Percentiles rank a stretch among this genome's conserved stretches.
These are phyloP conservation scores for Frankliniella intonsa DNA, from an alignment of 2,888 invertebrate genomes.

Conservation along the genomic window DNA sequence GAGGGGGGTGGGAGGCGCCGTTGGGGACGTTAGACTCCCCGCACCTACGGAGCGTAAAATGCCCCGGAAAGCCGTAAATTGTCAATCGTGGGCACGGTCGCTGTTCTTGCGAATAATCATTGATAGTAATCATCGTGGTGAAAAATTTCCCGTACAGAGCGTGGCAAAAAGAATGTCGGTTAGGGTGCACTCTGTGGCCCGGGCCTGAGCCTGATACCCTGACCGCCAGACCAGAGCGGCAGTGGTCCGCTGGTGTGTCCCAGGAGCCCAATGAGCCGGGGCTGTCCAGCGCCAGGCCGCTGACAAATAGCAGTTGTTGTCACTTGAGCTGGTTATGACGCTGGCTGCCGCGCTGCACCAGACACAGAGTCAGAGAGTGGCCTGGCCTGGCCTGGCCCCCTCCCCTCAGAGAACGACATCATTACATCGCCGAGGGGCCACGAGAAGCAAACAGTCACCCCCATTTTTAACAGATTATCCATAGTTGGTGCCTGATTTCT, in stretches of 20 bases:
- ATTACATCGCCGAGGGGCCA: background rate
- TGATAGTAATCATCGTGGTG: too few species aligned
- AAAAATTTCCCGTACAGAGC: background rate
- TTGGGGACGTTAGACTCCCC: too few species aligned
- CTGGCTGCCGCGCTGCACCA: background rate
- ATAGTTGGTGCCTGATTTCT: too few species aligned
- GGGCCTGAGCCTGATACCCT: too few species aligned
- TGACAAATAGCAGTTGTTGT: slow-evolving; percentile 25
- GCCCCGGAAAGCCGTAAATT: too few species aligned
- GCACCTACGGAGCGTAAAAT: too few species aligned
- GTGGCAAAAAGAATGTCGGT: background rate
- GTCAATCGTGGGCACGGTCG: too few species aligned
- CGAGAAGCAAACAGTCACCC: too few species aligned
- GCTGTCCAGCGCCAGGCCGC: background rate
- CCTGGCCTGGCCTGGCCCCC: background rate
- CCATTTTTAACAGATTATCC: too few species aligned
- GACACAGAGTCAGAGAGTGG: background rate
- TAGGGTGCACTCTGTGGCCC: too few species aligned
- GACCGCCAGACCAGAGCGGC: background rate
- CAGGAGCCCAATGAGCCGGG: background rate
- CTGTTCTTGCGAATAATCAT: too few species aligned
- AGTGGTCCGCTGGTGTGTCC: background rate
- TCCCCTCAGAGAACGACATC: background rate
- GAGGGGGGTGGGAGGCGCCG: too few species aligned
- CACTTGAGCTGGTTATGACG: slow-evolving; percentile 26